Conservation (phyloP, 2,113 vertebrate genomes). For the Elaphurus davidianus region DNA sequence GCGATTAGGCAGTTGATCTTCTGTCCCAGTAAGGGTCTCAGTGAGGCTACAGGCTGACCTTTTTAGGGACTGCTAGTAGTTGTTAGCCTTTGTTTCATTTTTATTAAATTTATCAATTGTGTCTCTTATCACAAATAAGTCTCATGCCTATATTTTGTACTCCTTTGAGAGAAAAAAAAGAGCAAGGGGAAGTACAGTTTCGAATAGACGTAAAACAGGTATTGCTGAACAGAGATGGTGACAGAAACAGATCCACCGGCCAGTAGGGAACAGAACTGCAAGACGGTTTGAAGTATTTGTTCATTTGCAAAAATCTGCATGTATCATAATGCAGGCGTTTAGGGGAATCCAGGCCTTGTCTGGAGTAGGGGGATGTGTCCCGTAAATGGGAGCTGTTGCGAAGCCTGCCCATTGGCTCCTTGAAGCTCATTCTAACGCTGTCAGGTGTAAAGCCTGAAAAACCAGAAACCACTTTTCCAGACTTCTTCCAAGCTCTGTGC, state of each 20-base stretch:
- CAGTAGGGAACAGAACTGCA: background rate
- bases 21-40: background rate
- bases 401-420: background rate
- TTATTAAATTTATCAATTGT: background rate
- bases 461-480: background rate
- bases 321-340: background rate
- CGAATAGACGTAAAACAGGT: background rate
- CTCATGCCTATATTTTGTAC: background rate
- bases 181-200: background rate
- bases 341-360: background rate
- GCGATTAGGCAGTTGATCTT: background rate
- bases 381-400: background rate
- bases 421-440: background rate
- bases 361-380: background rate
- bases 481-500: background rate
- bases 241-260: background rate
- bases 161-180: background rate
- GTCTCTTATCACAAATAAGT: background rate
- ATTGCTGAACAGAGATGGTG: background rate
- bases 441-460: background rate
- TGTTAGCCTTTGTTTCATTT: background rate
- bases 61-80: background rate
- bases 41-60: background rate
- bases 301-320: background rate
- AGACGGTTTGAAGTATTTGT: background rate